A percentile compares a stretch with the other conserved stretches of the same genome.
Evolutionary conservation across 2,113 vertebrate genomes (phyloP).

Genomic region (Ciconia maguari): DNA sequence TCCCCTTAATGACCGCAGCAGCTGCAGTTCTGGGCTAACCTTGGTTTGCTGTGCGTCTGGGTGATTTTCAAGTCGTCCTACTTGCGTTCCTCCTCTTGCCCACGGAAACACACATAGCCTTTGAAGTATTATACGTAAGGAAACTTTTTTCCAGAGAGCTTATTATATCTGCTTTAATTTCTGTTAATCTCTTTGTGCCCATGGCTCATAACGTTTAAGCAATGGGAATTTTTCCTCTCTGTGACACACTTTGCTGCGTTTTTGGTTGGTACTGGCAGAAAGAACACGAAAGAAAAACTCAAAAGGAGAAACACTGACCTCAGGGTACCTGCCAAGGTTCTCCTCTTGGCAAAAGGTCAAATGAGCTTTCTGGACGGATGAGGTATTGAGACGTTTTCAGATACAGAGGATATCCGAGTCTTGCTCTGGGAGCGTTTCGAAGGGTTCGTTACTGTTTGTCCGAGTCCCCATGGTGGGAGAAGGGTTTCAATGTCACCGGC

Average conservation of each 20-base stretch:
- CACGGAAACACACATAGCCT: not conserved
- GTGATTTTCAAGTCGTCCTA: not conserved
- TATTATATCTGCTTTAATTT: not conserved
- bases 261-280: not conserved
- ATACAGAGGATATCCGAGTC: rapidly evolving
- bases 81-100: not conserved
- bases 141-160: not conserved
- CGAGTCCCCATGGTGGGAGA: not conserved
- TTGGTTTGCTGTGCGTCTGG: not conserved
- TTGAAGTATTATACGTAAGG: not conserved
- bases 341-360: not conserved
- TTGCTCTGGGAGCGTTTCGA: rapidly evolving
- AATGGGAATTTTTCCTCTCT: not conserved
- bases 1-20: rapidly evolving
- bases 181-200: not conserved
- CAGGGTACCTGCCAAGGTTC: not conserved
- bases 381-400: rapidly evolving
- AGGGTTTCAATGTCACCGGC: rapidly evolving
- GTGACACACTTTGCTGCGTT: rapidly evolving
- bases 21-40: not conserved
- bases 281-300: not conserved
- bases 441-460: rapidly evolving
- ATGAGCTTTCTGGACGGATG: not conserved
- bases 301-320: not conserved
- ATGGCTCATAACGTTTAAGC: rapidly evolving